phyloP scores from a whole-genome alignment of 1,140 invertebrate species.

The Euura lappo region DNA sequence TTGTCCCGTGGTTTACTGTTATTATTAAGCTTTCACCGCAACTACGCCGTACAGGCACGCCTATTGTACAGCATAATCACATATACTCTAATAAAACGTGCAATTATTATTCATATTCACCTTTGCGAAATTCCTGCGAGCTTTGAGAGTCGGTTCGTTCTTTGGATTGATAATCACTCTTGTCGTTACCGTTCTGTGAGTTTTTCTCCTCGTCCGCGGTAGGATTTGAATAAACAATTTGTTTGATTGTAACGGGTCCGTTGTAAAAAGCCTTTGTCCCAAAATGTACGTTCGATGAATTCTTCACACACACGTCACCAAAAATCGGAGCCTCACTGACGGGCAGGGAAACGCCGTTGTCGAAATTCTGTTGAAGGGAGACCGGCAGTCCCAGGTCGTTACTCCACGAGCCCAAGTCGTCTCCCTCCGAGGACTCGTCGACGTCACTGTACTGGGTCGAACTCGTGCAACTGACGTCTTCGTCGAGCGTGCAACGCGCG shows the following conservation, averaged over 20 bases:
- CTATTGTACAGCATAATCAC: no score
- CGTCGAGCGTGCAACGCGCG: not conserved
- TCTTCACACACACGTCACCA: constrained; percentile 63
- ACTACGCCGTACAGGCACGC: no score
- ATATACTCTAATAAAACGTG: not conserved
- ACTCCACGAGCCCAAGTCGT: not conserved
- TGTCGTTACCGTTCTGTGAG: constrained; percentile 1
- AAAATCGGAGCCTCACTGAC: constrained; percentile 48
- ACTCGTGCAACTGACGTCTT: not conserved
- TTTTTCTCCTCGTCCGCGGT: not conserved
- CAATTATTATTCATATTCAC: constrained; percentile 15
- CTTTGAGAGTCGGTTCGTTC: constrained; percentile 12
- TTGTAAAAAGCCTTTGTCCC: constrained; percentile 71
- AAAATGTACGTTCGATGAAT: constrained; percentile 69
- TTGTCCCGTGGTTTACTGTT: no score
- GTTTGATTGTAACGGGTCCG: constrained; percentile 71
- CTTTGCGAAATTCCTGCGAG: constrained; percentile 27
- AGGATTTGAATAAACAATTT: constrained; percentile 61
- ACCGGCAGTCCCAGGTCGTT: not conserved
- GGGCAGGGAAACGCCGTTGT: constrained; percentile 32
- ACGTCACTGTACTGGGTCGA: not conserved
- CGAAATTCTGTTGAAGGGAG: constrained; percentile 9
- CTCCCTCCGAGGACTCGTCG: not conserved
- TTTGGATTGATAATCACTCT: not conserved
- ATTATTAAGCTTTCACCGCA: no score